Evolutionary conservation across 2,888 invertebrate genomes (phyloP).

Genomic region (Cerceris rybyensis): DNA sequence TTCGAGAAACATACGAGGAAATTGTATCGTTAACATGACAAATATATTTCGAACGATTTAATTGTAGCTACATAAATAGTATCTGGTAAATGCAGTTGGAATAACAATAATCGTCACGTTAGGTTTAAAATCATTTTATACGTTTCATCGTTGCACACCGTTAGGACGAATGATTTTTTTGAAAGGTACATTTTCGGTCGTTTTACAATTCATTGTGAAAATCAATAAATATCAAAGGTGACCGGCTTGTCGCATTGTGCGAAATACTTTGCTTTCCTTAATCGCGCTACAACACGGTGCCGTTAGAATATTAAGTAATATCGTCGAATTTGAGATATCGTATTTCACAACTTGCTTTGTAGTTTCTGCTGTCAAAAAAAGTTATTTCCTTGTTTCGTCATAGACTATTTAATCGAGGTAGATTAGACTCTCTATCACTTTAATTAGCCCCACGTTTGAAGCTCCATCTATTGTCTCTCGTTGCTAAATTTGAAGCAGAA

Average conservation of each 20-base stretch:
- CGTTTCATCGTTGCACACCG: not conserved
- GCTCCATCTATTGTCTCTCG: conserved; percentile 35
- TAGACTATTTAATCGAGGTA: conserved; percentile 3
- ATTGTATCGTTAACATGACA: not conserved
- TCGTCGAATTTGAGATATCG: not conserved
- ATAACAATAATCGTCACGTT: conserved; percentile 39
- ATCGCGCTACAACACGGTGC: conserved; percentile 1
- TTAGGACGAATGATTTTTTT: not conserved
- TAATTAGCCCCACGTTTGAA: not conserved
- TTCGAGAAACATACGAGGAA: not conserved
- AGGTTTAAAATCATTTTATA: conserved; percentile 31
- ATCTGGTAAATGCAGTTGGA: not conserved
- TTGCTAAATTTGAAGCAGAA: not conserved
- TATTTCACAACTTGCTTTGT: conserved; percentile 17
- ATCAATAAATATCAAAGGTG: conserved; percentile 27
- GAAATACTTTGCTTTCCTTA: not conserved
- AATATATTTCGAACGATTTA: not conserved
- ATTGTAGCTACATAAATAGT: conserved; percentile 6
- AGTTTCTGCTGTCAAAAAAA: conserved; percentile 47
- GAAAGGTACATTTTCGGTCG: conserved; percentile 31
- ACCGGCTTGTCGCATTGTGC: conserved; percentile 14
- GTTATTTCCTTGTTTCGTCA: conserved; percentile 38
- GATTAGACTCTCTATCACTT: conserved; percentile 17
- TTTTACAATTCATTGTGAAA: conserved; percentile 16
- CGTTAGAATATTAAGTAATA: not conserved